Evolutionary conservation across 2,797 vertebrate genomes (phyloP).

Genomic region (Peromyscus melanophrys): DNA sequence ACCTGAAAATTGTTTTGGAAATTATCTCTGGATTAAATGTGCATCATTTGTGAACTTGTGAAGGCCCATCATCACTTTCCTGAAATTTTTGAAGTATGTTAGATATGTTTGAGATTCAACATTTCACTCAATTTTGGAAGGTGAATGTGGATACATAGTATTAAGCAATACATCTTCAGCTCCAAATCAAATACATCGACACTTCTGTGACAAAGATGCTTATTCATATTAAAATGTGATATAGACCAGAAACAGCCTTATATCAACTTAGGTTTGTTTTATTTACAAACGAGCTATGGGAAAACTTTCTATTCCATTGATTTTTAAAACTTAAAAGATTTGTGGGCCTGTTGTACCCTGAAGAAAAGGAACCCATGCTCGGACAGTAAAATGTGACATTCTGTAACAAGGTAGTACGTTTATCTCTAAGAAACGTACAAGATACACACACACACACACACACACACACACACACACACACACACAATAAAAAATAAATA

Average conservation of each 20-base stretch:
- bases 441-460: neutral
- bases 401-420: neutral
- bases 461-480: too few species aligned
- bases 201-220: constrained; percentile 18
- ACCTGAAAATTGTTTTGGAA: constrained; percentile 23
- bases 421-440: constrained; percentile 29
- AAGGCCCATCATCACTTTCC: neutral
- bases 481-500: too few species aligned
- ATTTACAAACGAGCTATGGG: constrained; percentile 27
- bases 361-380: neutral
- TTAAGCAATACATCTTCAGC: neutral
- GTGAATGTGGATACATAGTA: neutral
- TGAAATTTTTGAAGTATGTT: neutral
- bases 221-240: constrained; percentile 29
- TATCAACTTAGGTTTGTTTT: neutral
- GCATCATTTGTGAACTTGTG: neutral
- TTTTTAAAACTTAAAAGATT: constrained; percentile 4
- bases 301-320: neutral
- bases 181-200: constrained; percentile 42
- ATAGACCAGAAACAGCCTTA: constrained; percentile 22
- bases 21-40: constrained; percentile 23
- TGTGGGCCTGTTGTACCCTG: neutral
- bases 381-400: constrained; percentile 31
- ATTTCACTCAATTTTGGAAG: constrained; percentile 36
- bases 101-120: constrained; percentile 31